Conservation (phyloP, 2,888 invertebrate genomes). For the Electrophaes corylata region DNA sequence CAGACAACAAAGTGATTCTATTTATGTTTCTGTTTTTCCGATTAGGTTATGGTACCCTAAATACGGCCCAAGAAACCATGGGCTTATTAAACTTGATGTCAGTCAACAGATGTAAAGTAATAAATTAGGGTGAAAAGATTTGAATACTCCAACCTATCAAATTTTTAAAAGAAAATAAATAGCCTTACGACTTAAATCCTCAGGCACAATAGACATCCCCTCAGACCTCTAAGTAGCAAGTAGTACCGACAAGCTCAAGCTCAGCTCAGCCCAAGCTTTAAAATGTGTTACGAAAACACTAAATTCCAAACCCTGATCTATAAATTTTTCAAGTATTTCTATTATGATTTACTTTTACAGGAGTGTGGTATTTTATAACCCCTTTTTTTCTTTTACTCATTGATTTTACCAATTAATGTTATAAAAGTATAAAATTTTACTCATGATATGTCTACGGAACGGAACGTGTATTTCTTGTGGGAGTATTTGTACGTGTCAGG, state of each 20-base stretch:
- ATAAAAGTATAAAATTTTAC: not conserved
- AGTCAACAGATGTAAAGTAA: not conserved
- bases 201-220: no score
- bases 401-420: not conserved
- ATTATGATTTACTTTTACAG: no score
- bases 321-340: no score
- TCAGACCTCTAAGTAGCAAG: no score
- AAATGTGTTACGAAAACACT: no score
- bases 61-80: not conserved
- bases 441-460: slow-evolving; percentile 35
- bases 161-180: no score
- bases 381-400: no score
- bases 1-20: not conserved
- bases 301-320: no score
- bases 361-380: not conserved
- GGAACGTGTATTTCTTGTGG: slow-evolving; percentile 46
- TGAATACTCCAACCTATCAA: not conserved
- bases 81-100: no score
- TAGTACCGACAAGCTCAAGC: no score
- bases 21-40: not conserved
- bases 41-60: not conserved
- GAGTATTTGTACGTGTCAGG: slow-evolving; percentile 67
- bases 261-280: no score
- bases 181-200: no score
- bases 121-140: not conserved